A percentile compares a stretch with the other conserved stretches of the same genome.
phyloP scores from a whole-genome alignment of 2,888 invertebrate genomes.

The Spilosoma lubricipeda region DNA sequence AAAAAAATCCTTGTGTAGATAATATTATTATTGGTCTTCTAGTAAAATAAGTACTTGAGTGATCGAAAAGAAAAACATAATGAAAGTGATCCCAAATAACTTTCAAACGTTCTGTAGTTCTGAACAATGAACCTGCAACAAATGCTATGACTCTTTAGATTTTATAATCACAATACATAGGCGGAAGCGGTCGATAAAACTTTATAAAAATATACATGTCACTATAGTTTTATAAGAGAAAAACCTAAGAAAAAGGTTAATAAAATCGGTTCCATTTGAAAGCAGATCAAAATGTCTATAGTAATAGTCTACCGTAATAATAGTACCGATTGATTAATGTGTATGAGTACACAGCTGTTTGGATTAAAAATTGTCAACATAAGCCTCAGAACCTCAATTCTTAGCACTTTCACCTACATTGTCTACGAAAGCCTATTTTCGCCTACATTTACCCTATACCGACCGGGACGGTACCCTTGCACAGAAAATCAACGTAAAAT shows the following conservation, averaged over 20 bases:
- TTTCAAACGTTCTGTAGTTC: slow-evolving; percentile 40
- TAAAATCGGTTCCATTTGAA: background rate
- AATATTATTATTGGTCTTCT: too few relatives aligned
- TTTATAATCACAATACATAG: slow-evolving; percentile 24
- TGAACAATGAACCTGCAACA: slow-evolving; percentile 50
- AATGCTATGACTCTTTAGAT: slow-evolving; percentile 42
- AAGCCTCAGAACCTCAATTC: too few relatives aligned
- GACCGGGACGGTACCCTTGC: too few relatives aligned
- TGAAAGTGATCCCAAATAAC: slow-evolving; percentile 35
- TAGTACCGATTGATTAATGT: too few relatives aligned
- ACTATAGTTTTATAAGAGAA: background rate
- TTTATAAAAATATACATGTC: background rate
- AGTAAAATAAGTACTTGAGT: background rate
- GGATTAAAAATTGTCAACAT: too few relatives aligned
- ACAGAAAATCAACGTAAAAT: too few relatives aligned
- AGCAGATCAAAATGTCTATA: background rate
- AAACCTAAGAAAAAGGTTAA: background rate
- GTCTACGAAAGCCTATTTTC: too few relatives aligned
- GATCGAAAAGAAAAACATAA: slow-evolving; percentile 15
- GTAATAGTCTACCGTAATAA: too few relatives aligned
- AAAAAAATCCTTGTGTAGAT: too few relatives aligned
- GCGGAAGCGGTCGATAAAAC: slow-evolving; percentile 24
- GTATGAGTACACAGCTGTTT: too few relatives aligned
- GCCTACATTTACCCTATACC: too few relatives aligned
- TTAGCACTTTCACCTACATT: too few relatives aligned